Evolutionary conservation across 2,888 invertebrate species (phyloP).

Genomic region (Drosophila meridiana): DNA sequence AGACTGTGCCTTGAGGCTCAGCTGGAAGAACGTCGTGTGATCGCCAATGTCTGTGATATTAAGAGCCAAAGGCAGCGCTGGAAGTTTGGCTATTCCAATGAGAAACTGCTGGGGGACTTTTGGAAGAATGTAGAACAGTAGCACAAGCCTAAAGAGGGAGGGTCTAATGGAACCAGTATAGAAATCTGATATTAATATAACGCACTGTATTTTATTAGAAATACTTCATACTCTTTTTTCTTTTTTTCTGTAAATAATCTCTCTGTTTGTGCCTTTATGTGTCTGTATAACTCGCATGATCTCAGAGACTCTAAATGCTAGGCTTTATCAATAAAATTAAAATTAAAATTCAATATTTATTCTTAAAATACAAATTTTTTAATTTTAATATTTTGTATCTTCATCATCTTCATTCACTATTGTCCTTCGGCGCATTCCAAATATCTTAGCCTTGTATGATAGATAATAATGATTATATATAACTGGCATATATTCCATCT

Average conservation of each 20-base stretch:
- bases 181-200: not conserved
- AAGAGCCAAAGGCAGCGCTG: constrained; percentile 75
- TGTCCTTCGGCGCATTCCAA: constrained; percentile 28
- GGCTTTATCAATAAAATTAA: not conserved
- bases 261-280: not conserved
- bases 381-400: not conserved
- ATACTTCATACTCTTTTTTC: too few relatives aligned
- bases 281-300: not conserved
- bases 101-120: constrained; percentile 63
- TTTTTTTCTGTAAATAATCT: not conserved
- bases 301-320: not conserved
- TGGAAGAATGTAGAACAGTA: constrained; percentile 46
- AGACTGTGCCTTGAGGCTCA: constrained; percentile 92
- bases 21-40: constrained; percentile 82
- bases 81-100: constrained; percentile 79
- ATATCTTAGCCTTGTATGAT: constrained; percentile 34
- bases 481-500: constrained; percentile 15
- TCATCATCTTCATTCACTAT: not conserved
- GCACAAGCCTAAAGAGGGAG: not conserved
- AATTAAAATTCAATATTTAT: not conserved
- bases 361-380: not conserved
- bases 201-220: not conserved
- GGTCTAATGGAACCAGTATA: not conserved
- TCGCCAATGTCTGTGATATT: constrained; percentile 88
- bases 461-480: constrained; percentile 51